phyloP scores from a whole-genome alignment of 1,140 invertebrate genomes.

The Copidosoma floridanum region DNA sequence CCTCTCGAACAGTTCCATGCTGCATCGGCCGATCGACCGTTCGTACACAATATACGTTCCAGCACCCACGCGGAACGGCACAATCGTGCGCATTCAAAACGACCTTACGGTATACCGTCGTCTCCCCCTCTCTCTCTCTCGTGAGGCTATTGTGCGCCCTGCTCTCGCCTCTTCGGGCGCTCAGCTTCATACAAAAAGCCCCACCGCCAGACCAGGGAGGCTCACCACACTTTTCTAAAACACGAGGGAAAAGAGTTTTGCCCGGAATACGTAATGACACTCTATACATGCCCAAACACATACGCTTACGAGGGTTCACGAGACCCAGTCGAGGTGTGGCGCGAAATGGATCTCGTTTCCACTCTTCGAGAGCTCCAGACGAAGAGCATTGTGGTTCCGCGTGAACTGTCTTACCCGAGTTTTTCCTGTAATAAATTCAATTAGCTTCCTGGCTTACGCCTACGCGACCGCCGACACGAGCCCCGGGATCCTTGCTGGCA shows the following conservation, averaged over 20 bases:
- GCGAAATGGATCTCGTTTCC: too few relatives aligned
- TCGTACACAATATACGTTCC: too few relatives aligned
- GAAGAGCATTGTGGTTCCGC: too few relatives aligned
- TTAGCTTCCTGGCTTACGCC: slow-evolving; percentile 1
- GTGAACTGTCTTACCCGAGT: too few relatives aligned
- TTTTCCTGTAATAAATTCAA: too few relatives aligned
- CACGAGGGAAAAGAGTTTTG: slow-evolving; percentile 17
- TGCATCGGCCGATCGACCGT: too few relatives aligned
- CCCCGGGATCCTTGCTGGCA: too few relatives aligned
- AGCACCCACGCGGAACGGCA: slow-evolving; percentile 23
- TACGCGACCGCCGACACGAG: neutral
- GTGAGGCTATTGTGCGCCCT: too few relatives aligned
- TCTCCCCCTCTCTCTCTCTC: slow-evolving; percentile 18
- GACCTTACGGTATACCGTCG: slow-evolving; percentile 33
- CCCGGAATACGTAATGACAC: slow-evolving; percentile 30
- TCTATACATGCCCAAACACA: neutral
- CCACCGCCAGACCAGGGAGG: slow-evolving; percentile 7
- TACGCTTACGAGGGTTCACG: slow-evolving; percentile 6
- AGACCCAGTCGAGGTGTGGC: too few relatives aligned
- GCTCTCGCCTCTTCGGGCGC: too few relatives aligned
- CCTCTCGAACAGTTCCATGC: too few relatives aligned
- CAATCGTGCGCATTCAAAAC: slow-evolving; percentile 31
- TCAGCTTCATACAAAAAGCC: slow-evolving; percentile 29
- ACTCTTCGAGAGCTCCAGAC: too few relatives aligned
- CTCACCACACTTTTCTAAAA: slow-evolving; percentile 30